phyloP scores from a whole-genome alignment of 2,797 vertebrate species.

The Sardinella longiceps region DNA sequence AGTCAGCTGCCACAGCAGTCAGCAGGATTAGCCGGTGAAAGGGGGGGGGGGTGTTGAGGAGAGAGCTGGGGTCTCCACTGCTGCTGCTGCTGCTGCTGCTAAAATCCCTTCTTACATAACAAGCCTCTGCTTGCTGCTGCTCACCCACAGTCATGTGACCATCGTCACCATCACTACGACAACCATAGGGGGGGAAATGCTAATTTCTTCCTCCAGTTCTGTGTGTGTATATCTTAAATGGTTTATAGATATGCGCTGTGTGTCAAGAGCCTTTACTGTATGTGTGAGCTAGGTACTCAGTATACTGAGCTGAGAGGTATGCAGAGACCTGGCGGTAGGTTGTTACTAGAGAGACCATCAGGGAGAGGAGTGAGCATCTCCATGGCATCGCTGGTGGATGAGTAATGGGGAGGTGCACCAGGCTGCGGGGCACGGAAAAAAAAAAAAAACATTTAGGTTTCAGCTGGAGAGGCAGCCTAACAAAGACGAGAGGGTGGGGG shows the following conservation, averaged over 20 bases:
- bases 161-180: not conserved
- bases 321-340: not conserved
- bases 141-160: slow-evolving; percentile 4
- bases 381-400: slow-evolving; percentile 6
- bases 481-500: slow-evolving; percentile 19
- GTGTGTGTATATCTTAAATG: not conserved
- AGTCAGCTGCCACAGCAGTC: slow-evolving; percentile 39
- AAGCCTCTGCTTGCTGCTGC: slow-evolving; percentile 1
- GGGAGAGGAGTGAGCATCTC: not conserved
- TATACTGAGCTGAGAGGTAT: not conserved
- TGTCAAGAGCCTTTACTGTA: not conserved
- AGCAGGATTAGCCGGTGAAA: slow-evolving; percentile 28
- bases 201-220: not conserved
- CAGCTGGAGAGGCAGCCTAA: slow-evolving; percentile 15
- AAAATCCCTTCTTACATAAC: slow-evolving; percentile 4
- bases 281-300: not conserved
- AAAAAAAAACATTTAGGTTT: not conserved
- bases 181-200: not conserved
- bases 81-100: not conserved
- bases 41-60: not conserved
- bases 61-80: not conserved
- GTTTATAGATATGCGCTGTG: not conserved
- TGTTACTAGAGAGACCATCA: not conserved
- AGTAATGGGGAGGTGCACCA: not conserved
- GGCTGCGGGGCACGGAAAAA: slow-evolving; percentile 16